These are phyloP conservation scores for Sinopyrophorus schimmeli DNA, from an alignment of 2,888 invertebrate species.

Conservation along the genomic window DNA sequence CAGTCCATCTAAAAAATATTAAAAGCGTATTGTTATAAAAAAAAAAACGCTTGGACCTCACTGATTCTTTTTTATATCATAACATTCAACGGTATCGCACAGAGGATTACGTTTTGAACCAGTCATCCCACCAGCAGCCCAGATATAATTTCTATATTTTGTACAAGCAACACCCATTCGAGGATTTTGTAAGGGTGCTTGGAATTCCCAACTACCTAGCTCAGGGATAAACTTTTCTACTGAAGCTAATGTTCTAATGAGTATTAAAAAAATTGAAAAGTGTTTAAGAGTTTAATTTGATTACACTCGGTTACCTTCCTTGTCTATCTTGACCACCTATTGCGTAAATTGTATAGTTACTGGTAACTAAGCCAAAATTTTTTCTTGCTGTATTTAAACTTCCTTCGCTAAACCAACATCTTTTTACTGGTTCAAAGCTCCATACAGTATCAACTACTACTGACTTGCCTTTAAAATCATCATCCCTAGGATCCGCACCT, in stretches of 20 bases:
- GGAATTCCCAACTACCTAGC: constrained; percentile 62
- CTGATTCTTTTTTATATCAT: constrained; percentile 65
- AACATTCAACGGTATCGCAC: constrained; percentile 66
- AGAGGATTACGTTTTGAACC: constrained; percentile 61
- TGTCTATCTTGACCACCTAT: constrained; percentile 72
- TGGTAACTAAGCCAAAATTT: constrained; percentile 71
- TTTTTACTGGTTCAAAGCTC: constrained; percentile 68
- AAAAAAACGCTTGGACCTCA: constrained; percentile 44
- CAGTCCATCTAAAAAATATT: constrained; percentile 59
- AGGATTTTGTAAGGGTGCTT: constrained; percentile 62
- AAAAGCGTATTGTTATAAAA: neutral
- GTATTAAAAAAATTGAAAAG: neutral
- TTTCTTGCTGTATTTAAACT: constrained; percentile 64
- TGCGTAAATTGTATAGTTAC: constrained; percentile 67
- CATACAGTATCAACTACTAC: constrained; percentile 66
- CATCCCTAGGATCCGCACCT: constrained; percentile 67
- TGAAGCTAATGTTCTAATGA: constrained; percentile 60
- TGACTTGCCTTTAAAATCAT: constrained; percentile 61
- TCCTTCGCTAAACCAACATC: constrained; percentile 67
- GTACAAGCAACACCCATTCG: constrained; percentile 66
- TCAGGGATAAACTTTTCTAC: constrained; percentile 66
- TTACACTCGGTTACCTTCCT: constrained; percentile 50
- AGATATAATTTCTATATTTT: constrained; percentile 67
- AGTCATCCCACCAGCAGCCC: constrained; percentile 75
- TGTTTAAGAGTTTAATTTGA: too few relatives aligned